Conservation (phyloP, 2,888 invertebrate species). For the Marasmarcha lunaedactyla region DNA sequence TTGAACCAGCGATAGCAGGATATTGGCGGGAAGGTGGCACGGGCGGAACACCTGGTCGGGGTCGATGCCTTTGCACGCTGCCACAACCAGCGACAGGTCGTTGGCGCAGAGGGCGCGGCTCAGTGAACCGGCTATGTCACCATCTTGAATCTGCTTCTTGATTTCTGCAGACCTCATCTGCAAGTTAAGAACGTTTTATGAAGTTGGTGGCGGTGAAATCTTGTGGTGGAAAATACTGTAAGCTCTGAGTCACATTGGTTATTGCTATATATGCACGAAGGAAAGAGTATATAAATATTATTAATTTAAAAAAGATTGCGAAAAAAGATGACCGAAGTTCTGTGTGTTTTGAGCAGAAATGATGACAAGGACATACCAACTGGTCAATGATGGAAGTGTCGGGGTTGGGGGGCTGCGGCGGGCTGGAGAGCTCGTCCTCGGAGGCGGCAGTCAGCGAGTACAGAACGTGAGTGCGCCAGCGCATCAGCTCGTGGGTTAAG, state of each 20-base stretch:
- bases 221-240: too few relatives aligned
- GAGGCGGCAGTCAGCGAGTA: slow-evolving; percentile 1
- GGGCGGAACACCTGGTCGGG: slow-evolving; percentile 78
- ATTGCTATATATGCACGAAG: too few relatives aligned
- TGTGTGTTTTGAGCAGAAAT: too few relatives aligned
- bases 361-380: slow-evolving; percentile 33
- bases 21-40: slow-evolving; percentile 83
- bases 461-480: slow-evolving; percentile 35
- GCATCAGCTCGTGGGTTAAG: slow-evolving; percentile 34
- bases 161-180: slow-evolving; percentile 42
- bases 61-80: slow-evolving; percentile 86
- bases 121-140: slow-evolving; percentile 86
- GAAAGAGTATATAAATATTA: too few relatives aligned
- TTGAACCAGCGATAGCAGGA: slow-evolving; percentile 90
- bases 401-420: slow-evolving; percentile 30
- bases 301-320: too few relatives aligned
- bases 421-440: slow-evolving; percentile 14
- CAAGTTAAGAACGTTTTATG: slow-evolving; percentile 1
- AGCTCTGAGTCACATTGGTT: too few relatives aligned
- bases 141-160: slow-evolving; percentile 41
- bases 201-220: too few relatives aligned
- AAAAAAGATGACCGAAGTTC: too few relatives aligned
- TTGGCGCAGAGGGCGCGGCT: slow-evolving; percentile 87
- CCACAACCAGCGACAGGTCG: slow-evolving; percentile 86
- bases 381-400: slow-evolving; percentile 36